phyloP scores from a whole-genome alignment of 2,797 vertebrate species.

The Anguilla megastoma region DNA sequence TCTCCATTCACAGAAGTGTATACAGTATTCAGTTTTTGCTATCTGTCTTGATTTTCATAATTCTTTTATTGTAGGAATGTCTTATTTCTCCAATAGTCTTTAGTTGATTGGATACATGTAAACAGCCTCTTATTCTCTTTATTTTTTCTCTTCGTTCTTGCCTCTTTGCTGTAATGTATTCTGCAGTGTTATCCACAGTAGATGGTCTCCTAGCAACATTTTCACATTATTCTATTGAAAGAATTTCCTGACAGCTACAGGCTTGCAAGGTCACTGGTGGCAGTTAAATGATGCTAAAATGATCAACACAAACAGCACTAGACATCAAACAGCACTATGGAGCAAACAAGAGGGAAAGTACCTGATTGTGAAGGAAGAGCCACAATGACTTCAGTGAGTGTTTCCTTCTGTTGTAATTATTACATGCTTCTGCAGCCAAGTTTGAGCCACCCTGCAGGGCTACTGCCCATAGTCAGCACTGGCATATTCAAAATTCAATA shows the following conservation, averaged over 20 bases:
- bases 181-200: constrained; percentile 46
- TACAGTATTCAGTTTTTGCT: background rate
- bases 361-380: background rate
- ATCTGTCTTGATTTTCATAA: background rate
- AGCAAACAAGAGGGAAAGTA: background rate
- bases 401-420: background rate
- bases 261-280: constrained; percentile 51
- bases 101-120: background rate
- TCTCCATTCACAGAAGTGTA: background rate
- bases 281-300: constrained; percentile 58
- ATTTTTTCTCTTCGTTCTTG: background rate
- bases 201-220: constrained; percentile 59
- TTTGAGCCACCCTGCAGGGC: background rate
- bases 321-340: constrained; percentile 26
- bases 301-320: constrained; percentile 55
- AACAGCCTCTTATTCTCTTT: background rate
- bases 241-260: constrained; percentile 69
- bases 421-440: background rate
- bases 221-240: constrained; percentile 60
- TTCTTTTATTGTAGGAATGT: background rate
- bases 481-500: background rate
- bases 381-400: background rate
- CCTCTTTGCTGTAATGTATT: constrained; percentile 26
- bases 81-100: background rate
- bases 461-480: background rate